Percentiles rank a stretch among this genome's conserved stretches.
Evolutionary conservation across 2,113 vertebrate genomes (phyloP).

Genomic region (Asarcornis scutulata): DNA sequence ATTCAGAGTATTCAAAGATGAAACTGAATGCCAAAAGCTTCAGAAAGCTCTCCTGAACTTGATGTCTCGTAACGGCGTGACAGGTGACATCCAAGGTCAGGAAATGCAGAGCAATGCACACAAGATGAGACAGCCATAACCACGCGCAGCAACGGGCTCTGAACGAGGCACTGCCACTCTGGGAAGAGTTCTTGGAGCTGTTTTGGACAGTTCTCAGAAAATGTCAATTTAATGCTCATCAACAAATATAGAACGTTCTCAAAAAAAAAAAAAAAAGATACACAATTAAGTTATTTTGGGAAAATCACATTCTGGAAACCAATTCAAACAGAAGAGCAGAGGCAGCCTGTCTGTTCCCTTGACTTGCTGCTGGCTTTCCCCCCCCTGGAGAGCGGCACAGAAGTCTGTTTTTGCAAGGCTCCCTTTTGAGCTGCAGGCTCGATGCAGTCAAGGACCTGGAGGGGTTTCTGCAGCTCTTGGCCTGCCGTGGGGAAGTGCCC

Average conservation of each 20-base stretch:
- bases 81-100: constrained; percentile 48
- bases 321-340: constrained; percentile 29
- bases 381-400: background rate
- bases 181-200: constrained; percentile 5
- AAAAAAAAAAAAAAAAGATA: background rate
- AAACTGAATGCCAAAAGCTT: background rate
- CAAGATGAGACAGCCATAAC: background rate
- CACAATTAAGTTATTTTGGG: constrained; percentile 60
- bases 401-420: background rate
- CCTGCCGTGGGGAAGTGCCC: background rate
- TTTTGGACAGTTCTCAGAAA: constrained; percentile 53
- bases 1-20: constrained; percentile 18
- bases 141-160: background rate
- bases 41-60: background rate
- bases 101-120: background rate
- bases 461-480: background rate
- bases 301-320: constrained; percentile 23
- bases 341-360: background rate
- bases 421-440: background rate
- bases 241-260: constrained; percentile 43
- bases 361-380: constrained; percentile 8
- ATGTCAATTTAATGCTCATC: constrained; percentile 30
- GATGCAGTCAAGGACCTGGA: background rate
- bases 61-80: rapidly evolving
- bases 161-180: background rate